Evolutionary conservation across 2,797 vertebrate genomes (phyloP).

Genomic region (Salarias fasciatus): DNA sequence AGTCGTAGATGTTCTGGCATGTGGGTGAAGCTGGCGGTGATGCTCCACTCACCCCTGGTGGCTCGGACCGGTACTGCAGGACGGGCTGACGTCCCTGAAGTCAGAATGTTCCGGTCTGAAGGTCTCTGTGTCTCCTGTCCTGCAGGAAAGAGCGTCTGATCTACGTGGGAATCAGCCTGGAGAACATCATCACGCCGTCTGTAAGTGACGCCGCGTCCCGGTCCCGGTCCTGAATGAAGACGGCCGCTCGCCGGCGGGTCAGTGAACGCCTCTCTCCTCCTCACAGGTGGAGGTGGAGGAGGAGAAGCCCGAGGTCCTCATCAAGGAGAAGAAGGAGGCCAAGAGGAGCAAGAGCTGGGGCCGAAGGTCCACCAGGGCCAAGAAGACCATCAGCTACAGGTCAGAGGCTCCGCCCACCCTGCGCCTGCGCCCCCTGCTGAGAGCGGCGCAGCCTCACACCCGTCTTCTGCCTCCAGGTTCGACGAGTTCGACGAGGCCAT

Average conservation of each 20-base stretch:
- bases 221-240: too few relatives aligned
- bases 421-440: too few relatives aligned
- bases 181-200: slow-evolving; percentile 96
- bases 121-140: not conserved
- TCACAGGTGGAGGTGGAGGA: slow-evolving; percentile 78
- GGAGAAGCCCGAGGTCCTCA: slow-evolving; percentile 66
- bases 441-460: too few relatives aligned
- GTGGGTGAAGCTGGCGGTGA: too few relatives aligned
- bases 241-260: too few relatives aligned
- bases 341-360: slow-evolving; percentile 91
- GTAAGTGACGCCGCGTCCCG: slow-evolving; percentile 75
- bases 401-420: slow-evolving; percentile 34
- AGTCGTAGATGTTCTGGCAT: too few relatives aligned
- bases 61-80: too few relatives aligned
- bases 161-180: slow-evolving; percentile 97
- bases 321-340: slow-evolving; percentile 87
- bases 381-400: slow-evolving; percentile 94
- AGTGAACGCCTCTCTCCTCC: not conserved
- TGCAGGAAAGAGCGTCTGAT: slow-evolving; percentile 92
- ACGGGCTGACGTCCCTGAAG: too few relatives aligned
- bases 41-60: too few relatives aligned
- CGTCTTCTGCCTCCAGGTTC: slow-evolving; percentile 86
- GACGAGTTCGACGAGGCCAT: slow-evolving; percentile 99
- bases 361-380: slow-evolving; percentile 91
- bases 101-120: too few relatives aligned